Base-by-base conservation (phyloP, 37 sponge, comb jelly and placozoan species). In the Halichondria panicea region DNA sequence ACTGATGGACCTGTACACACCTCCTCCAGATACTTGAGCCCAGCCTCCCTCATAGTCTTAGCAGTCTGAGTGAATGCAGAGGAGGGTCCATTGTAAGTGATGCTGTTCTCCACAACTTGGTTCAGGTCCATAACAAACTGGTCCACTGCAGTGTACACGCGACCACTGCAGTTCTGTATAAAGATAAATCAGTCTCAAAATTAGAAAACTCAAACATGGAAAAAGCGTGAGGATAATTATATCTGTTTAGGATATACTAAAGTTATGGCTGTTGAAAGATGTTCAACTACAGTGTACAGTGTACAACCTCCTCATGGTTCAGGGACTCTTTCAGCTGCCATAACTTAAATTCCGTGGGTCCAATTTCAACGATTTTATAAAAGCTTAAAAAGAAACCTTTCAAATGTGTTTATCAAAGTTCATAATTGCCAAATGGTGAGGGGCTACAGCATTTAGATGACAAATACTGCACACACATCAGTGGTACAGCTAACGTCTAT, bases 81-180 rank as follows among this genome's bases (percentile, higher is more conserved):
- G 22, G 58, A 70, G 42, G 80, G 76, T 1, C 99, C 99, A 87
- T 98, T 95, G 84, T 92, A 98, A n/a, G 84, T 84, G 36, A 71
- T 64, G 37, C 93, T 91, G 81, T 98, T 98, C 58, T 79, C 76
- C 37, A 91, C 91, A n/a, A 98, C 83, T 75, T 88, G 91, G 57
- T 92, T 87, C 31, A 92, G 28, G 71, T 95, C 92, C n/a, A 64
- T 67, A 54, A 94, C 38, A 59, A 86, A 89, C 36, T 88, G 79
- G n/a, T 84, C 97, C 55, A 88, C 72, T 44, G 69, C 78, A 6
- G 34, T 70, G 72, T 89, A 95, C 36, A 22, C 25, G 24, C 63
- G 76, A 37, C 71, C 63, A 65, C 72, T 66, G 59, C 86, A 84
- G 28, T 84, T 84, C 91, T 91, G 72, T 34, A n/a, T 31, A 5